Evolutionary conservation across 1,140 invertebrate species (phyloP), one percentile per base, ranked within the genome.

Genomic region (Ostrea denselamellosa): DNA sequence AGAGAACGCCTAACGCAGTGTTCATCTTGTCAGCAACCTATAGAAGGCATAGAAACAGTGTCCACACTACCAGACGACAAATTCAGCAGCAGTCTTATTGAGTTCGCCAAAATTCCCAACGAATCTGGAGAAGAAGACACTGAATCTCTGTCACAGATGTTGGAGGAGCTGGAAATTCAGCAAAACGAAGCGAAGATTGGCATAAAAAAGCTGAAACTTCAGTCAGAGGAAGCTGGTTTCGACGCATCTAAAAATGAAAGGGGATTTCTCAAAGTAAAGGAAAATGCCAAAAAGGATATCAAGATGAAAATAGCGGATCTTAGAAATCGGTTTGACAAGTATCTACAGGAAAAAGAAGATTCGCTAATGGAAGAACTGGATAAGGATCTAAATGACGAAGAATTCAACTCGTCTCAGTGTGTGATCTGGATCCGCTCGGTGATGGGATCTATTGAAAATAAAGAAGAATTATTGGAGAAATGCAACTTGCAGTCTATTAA

Each of bases 291-390:
- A 25, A 65, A 71, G 8, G 71, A 83, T n/a, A 83, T 87, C 28
- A 83, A 51, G 25, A n/a, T 44, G 17, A 65, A 83, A 54, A 83
- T 83, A 10, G n/a, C 54, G 54, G 62, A 51, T 22, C 44, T 87
- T 19, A 87, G 62, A 68, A 83, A 77, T 19, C 82, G 83, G 52
- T 25, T 87, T 28, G n/a, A 83, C 53, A 44, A 83, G 51, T 62
- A 87, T 85, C 62, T 88, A n/a, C 28, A 14, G 7, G 58, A 85
- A 44, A 58, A 88, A 56, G 87, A 88, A 81, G 8, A 22, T 7
- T 28, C 19, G 0, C 7, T 88, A 17, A 52, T 68, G 62, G 22
- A 88, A 7, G n/a, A 85, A 10, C 19, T 85, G 22, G 44, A 81
- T 10, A 25, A 56, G 8, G 34, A 25, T 28, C 71, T 62, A 28